Evolutionary conservation across 2,888 invertebrate species (phyloP), one percentile per base, ranked within the genome.

Genomic region (Lasioglossum lativentre): DNA sequence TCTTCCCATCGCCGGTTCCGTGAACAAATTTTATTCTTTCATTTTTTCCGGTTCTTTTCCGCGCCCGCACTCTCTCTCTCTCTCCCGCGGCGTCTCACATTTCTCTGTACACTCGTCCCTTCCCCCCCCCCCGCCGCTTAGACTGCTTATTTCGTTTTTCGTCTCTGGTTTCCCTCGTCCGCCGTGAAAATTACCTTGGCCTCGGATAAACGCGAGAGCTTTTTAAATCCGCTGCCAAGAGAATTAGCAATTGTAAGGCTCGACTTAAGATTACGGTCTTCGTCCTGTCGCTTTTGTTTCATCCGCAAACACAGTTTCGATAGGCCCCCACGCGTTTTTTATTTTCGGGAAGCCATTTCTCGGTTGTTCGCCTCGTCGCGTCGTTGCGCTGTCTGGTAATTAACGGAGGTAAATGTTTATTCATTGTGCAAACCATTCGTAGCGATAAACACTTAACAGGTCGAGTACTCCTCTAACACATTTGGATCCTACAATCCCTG

Each of bases 181-280:
- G 2, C 52, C 77, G 27, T 27, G 75, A 75, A 80, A 88, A 87
- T 87, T 88, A 87, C 82, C 87, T 78, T 63, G 80, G 87, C 80
- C 72, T 40, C 84, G 84, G 76, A 82, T 87, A 87, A 88, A 87
- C 76, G 87, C 84, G 59, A 71, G 79, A 73, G 80, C 86, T 82
- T 84, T 76, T 74, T 73, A 81, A 87, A 88, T 82, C 80, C 82
- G 84, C 72, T 75, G 77, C 87, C 79, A 82, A 78, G 84, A 75
- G 87, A 88, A 88, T 88, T 88, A 86, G 87, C 82, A 88, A 88
- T 88, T 84, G 87, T 88, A 88, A 87, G 84, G 87, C 68, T 52
- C 45, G 84, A 75, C 82, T 87, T 84, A 87, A 85, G 82, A 86
- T 86, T 80, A 75, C 74, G 76, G 40, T 78, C 71, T 56, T 71